Evolutionary conservation across 2,113 vertebrate genomes (phyloP).

Genomic region (zebrafish (Danio rerio)): GRCz12tu NC_133180.1:52213001-52213500

Average conservation of each 20-base stretch:
- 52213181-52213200: neutral
- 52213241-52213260: conserved; percentile 1
- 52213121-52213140: neutral
- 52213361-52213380: conserved; percentile 33
- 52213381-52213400: conserved; percentile 32
- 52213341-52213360: conserved; percentile 44
- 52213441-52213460: conserved; percentile 45
- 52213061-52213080: no score
- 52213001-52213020: no score
- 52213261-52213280: conserved; percentile 2
- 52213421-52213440: conserved; percentile 37
- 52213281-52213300: conserved; percentile 37
- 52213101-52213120: neutral
- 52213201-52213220: neutral
- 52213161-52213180: no score
- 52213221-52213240: neutral
- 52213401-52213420: conserved; percentile 38
- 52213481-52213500: neutral
- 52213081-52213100: neutral
- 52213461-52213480: conserved; percentile 16
- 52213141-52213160: neutral
- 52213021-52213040: no score
- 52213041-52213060: no score
- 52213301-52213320: neutral
- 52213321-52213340: conserved; percentile 44